phyloP scores from a whole-genome alignment of 2,113 vertebrate genomes.

The Phyllostomus discolor region DNA sequence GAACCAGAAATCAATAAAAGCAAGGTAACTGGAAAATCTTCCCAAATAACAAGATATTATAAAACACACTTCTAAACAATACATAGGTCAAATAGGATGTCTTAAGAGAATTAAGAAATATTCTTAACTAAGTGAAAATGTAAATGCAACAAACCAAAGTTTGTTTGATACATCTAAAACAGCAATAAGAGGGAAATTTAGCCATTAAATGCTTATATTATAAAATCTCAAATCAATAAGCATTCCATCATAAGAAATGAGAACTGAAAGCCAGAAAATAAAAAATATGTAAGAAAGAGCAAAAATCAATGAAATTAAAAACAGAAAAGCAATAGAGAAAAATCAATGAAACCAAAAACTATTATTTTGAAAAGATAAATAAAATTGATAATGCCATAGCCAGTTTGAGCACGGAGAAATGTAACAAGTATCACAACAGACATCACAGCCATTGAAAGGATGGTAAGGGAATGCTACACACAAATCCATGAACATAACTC shows the following conservation, averaged over 20 bases:
- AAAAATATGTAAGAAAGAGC: background rate
- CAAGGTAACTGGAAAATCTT: background rate
- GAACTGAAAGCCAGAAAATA: background rate
- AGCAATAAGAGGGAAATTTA: background rate
- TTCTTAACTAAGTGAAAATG: background rate
- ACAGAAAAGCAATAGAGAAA: background rate
- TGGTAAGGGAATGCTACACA: background rate
- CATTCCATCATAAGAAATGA: background rate
- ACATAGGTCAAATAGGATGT: background rate
- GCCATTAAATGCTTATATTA: background rate
- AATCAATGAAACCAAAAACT: background rate
- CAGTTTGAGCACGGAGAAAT: background rate
- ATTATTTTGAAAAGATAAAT: background rate
- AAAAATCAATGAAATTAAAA: background rate
- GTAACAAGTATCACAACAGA: background rate
- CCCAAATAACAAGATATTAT: background rate
- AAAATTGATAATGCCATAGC: background rate
- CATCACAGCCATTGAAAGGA: background rate
- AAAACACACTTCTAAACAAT: background rate
- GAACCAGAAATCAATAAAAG: background rate
- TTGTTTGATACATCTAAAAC: background rate
- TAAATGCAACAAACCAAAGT: conserved; percentile 3
- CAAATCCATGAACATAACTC: background rate
- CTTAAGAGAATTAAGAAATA: background rate
- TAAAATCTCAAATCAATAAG: background rate